Evolutionary conservation across 2,113 vertebrate genomes (phyloP).

Genomic region (Triplophysa dalaica): DNA sequence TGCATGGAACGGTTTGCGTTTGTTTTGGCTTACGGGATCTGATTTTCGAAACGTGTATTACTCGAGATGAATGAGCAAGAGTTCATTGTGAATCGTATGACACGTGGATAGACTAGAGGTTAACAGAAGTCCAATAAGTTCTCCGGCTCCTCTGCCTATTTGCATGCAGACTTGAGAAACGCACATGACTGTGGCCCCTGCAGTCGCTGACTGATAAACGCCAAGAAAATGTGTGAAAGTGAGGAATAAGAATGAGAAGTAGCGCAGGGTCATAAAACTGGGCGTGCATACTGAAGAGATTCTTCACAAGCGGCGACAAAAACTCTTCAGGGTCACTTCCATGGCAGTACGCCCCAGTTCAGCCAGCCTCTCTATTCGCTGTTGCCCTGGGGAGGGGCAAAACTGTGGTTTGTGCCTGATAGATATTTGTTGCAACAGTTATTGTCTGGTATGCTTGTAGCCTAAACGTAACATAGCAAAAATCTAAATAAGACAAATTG

Average conservation of each 20-base stretch:
- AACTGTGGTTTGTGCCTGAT: constrained; percentile 29
- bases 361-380: constrained; percentile 66
- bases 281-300: constrained; percentile 78
- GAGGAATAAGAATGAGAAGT: constrained; percentile 72
- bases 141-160: constrained; percentile 59
- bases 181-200: constrained; percentile 68
- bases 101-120: constrained; percentile 5
- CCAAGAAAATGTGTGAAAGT: constrained; percentile 71
- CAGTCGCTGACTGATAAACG: constrained; percentile 70
- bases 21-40: neutral
- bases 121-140: constrained; percentile 37
- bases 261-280: constrained; percentile 62
- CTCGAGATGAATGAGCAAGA: neutral
- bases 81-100: constrained; percentile 14
- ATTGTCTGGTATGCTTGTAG: constrained; percentile 20
- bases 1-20: neutral
- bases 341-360: constrained; percentile 52
- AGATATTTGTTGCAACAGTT: constrained; percentile 4
- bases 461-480: constrained; percentile 4
- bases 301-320: constrained; percentile 74
- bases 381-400: constrained; percentile 40
- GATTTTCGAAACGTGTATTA: neutral
- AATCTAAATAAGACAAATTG: neutral
- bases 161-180: constrained; percentile 71
- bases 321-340: constrained; percentile 68